Base-by-base conservation (phyloP, 2,888 invertebrate species). In the Limnephilus auricula region DNA sequence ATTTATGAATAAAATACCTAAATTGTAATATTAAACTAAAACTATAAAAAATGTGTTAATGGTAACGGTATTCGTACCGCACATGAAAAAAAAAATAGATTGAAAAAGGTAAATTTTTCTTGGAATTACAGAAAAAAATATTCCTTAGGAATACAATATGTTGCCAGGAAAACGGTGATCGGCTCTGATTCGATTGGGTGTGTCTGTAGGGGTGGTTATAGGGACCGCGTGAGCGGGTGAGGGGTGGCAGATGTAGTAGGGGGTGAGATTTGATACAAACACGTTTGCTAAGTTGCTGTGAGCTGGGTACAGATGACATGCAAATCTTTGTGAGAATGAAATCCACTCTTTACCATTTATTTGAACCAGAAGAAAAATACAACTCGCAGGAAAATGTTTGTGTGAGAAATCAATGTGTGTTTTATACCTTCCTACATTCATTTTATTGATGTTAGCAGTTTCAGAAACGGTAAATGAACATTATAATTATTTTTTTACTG, bases 281-380 rank as follows among this genome's bases (percentile, higher is more conserved):
- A 65, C 50, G 50, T 65, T 32, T 82, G 82, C 34, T 82, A 37
- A 40, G 34, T 37, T 40, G 37, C n/a, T 40, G 84, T 37, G 84
- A 84, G 84, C 84, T 84, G 84, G 84, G 84, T 84, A 40, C 34
- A 40, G 40, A 37, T n/a, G 84, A n/a, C 50, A 84, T 84, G 84
- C 40, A 84, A 84, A 84, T 84, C 84, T 37, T 65, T 65, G 50
- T 65, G 25, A 65, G 50, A 65, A 65, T 65, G 50, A 65, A 65
- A 65, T 65, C 50, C 50, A 18, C 50, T 65, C 50, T 65, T 65
- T 65, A 65, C 50, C 50, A 65, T 65, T 65, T 65, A 65, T 65
- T 65, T 65, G 50, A 18, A 65, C 25, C 50, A 65, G 50, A 25
- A 5, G 50, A 65, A 65, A 65, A 65, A 65, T 65, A 18, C 50